A percentile compares a stretch with the other conserved stretches of the same genome.
phyloP scores from a whole-genome alignment of 1,140 invertebrate genomes.

The Cataglyphis hispanica region DNA sequence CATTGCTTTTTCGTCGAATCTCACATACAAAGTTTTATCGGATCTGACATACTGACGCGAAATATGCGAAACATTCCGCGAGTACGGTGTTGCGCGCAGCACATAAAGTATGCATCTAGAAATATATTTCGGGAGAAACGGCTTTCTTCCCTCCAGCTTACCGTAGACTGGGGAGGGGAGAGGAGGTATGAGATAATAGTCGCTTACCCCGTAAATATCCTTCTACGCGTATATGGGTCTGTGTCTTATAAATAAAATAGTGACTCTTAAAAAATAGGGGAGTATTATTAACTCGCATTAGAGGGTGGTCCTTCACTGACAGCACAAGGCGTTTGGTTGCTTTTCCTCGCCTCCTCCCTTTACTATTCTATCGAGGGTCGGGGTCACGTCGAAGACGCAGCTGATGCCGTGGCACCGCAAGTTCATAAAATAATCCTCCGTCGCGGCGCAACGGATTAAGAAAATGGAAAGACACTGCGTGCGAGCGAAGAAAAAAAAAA shows the following conservation, averaged over 20 bases:
- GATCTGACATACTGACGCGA: conserved; percentile 34
- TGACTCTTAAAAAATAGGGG: conserved; percentile 81
- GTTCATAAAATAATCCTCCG: conserved; percentile 80
- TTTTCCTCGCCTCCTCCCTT: conserved; percentile 3
- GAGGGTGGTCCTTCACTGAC: conserved; percentile 71
- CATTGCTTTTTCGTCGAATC: conserved; percentile 23
- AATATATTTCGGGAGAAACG: conserved; percentile 32
- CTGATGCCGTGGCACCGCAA: conserved; percentile 80
- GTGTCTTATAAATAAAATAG: conserved; percentile 82
- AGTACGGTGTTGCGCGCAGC: conserved; percentile 29
- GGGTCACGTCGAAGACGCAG: conserved; percentile 75
- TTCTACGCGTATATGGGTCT: conserved; percentile 64
- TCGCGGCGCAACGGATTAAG: conserved; percentile 70
- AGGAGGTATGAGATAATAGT: conserved; percentile 70
- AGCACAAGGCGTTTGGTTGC: conserved; percentile 17
- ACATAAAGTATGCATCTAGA: conserved; percentile 60
- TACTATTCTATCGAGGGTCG: conserved; percentile 10
- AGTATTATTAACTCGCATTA: conserved; percentile 83
- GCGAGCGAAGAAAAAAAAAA: conserved; percentile 36
- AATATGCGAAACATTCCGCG: conserved; percentile 23
- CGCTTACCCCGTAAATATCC: conserved; percentile 71
- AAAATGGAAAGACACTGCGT: conserved; percentile 64
- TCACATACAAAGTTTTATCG: conserved; percentile 34
- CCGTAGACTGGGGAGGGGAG: conserved; percentile 19
- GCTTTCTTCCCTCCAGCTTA: conserved; percentile 46